Evolutionary conservation across 2,888 invertebrate genomes (phyloP).

Genomic region (Cephus sareptanus): DNA sequence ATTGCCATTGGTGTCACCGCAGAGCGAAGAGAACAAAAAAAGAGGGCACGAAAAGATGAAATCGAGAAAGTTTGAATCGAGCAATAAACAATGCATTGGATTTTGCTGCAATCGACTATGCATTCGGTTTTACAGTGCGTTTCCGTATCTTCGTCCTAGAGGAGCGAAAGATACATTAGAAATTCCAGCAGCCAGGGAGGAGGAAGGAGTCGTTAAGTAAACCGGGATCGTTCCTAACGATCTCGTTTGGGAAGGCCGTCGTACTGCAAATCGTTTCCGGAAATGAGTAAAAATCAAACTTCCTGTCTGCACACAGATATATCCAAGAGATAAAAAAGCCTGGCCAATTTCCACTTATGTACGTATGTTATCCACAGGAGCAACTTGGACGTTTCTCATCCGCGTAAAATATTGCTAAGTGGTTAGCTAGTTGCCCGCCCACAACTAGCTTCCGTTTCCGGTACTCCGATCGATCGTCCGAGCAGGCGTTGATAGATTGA

Average conservation of each 20-base stretch:
- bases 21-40: neutral
- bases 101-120: neutral
- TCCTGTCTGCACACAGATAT: neutral
- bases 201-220: neutral
- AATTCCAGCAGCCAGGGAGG: neutral
- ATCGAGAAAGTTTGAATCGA: neutral
- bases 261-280: neutral
- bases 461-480: slow-evolving; percentile 1
- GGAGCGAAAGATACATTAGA: neutral
- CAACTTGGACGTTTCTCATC: neutral
- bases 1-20: neutral
- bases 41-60: neutral
- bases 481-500: slow-evolving; percentile 3
- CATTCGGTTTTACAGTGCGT: neutral
- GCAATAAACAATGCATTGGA: neutral
- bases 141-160: neutral
- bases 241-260: neutral
- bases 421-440: neutral
- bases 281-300: neutral
- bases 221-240: neutral
- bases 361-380: neutral
- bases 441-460: neutral
- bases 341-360: neutral
- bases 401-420: neutral
- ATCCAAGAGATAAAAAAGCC: neutral